A percentile compares a stretch with the other conserved stretches of the same genome.
Evolutionary conservation across 2,797 vertebrate species (phyloP).

Genomic region (Poecile montanus): DNA sequence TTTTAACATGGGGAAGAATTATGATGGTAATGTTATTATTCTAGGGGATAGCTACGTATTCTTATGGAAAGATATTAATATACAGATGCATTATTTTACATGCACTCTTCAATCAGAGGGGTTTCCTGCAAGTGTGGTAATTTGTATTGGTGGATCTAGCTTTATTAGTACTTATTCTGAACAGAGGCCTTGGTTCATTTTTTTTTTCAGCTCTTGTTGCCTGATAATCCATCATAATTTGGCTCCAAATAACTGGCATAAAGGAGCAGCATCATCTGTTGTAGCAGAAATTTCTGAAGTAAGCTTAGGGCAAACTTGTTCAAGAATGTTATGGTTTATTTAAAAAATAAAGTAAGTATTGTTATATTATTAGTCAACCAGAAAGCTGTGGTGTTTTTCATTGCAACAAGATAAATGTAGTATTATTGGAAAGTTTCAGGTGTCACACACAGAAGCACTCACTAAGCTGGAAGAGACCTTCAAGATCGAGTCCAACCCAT

Average conservation of each 20-base stretch:
- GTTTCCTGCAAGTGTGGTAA: background rate
- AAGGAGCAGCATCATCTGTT: background rate
- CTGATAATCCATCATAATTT: slow-evolving; percentile 25
- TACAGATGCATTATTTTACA: background rate
- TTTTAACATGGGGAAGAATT: background rate
- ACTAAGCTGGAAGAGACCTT: background rate
- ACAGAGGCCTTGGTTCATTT: background rate
- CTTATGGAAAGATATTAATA: background rate
- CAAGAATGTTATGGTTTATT: background rate
- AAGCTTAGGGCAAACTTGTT: background rate
- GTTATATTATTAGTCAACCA: background rate
- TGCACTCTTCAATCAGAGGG: background rate
- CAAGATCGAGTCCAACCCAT: background rate
- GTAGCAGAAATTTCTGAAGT: background rate
- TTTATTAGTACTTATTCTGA: background rate
- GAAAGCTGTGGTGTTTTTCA: background rate
- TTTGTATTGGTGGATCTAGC: background rate
- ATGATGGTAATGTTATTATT: background rate
- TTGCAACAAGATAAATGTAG: background rate
- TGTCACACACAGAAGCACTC: background rate
- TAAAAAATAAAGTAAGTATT: background rate
- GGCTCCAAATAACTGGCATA: background rate
- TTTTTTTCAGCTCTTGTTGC: background rate
- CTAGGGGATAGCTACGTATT: accelerated
- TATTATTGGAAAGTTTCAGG: background rate